Conservation (phyloP, 2,888 invertebrate species). For the Phragmatobia fuliginosa region DNA sequence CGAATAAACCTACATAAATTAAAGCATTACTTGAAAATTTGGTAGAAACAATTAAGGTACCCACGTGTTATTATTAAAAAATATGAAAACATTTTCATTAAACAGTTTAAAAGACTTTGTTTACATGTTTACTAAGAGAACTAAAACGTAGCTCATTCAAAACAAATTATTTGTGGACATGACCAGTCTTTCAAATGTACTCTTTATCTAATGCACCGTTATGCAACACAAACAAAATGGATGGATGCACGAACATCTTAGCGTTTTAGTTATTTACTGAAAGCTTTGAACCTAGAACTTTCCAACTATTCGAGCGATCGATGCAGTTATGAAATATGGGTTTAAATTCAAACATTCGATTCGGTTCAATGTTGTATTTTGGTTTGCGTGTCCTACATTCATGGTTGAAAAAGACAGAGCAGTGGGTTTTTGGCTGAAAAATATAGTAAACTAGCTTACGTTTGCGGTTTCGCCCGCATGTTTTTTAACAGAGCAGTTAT, state of each 20-base stretch:
- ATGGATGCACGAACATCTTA: not conserved
- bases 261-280: not conserved
- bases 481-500: too few species aligned
- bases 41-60: too few species aligned
- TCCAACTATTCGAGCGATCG: not conserved
- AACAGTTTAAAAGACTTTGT: not conserved
- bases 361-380: not conserved
- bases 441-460: too few species aligned
- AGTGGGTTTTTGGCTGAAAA: too few species aligned
- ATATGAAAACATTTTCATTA: not conserved
- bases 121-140: constrained; percentile 2
- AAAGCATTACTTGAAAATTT: too few species aligned
- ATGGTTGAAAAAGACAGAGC: not conserved
- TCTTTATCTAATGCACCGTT: not conserved
- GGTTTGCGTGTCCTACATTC: not conserved
- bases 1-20: too few species aligned
- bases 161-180: not conserved
- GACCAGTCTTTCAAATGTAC: not conserved
- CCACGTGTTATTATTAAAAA: too few species aligned
- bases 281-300: not conserved
- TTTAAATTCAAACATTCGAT: not conserved
- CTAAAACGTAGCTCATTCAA: not conserved
- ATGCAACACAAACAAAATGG: not conserved
- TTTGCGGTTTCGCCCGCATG: too few species aligned
- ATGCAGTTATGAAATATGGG: not conserved